Evolutionary conservation across 2,797 vertebrate species (phyloP), one percentile per base, ranked within the genome.

Genomic region (Chloroceryle inda): DNA sequence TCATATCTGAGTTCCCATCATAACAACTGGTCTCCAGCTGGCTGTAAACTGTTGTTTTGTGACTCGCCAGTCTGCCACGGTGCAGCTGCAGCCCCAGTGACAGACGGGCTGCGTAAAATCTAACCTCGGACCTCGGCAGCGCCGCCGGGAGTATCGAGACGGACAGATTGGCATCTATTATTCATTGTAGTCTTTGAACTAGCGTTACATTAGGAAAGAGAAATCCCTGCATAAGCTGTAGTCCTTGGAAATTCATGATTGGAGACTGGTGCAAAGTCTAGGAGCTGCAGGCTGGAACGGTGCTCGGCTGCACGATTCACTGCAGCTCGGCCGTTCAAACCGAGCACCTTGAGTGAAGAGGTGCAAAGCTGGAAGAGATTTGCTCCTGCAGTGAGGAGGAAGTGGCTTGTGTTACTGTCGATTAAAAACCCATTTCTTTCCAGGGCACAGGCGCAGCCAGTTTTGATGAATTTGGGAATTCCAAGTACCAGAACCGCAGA

Each of bases 401-500:
- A 61, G 59, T 64, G 73, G 9, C n/a, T 66, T 38, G 22, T 73
- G 11, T 71, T 64, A 59, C 11, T 88, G 69, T 78, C 6, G 5
- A 42, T 42, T 55, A 55, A 55, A 69, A 71, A 83, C 24, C 10
- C 33, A 40, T 67, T 93, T 96, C 84, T 94, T 95, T 93, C 21
- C 96, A 99, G 99, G 99, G 99, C 81, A 99, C 99, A 19, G 99
- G 99, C 50, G 98, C 99, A 22, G 99, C 99, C 45, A 99, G 99
- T 97, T 99, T 99, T 96, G 99, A 99, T 64, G 99, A 99, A 96
- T 99, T 99, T 64, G 99, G 99, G 44, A 99, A 99, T 98, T 99
- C 99, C 3, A 99, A 99, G 97, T 99, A 99, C 96, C 99, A 99
- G 88, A 99, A 99, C 97, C 98, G 99, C 23, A 98, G 99, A 94